These are phyloP conservation scores for Stichodactyla mertensii DNA, from an alignment of 64 coral and sea anemone genomes.

Conservation along the genomic window DNA sequence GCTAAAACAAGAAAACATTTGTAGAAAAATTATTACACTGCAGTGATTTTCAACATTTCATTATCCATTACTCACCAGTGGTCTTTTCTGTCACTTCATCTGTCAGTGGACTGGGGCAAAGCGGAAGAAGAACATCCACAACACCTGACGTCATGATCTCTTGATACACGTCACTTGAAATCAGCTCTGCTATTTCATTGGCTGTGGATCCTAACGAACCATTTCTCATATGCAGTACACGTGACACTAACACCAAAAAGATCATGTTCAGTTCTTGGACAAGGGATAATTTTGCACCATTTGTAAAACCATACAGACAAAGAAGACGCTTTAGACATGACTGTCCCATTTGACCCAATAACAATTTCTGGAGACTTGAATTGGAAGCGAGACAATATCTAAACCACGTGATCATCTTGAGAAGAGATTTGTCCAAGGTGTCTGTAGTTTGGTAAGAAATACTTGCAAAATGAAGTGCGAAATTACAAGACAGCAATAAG, in stretches of 20 bases:
- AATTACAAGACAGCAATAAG: neutral
- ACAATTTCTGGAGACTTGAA: neutral
- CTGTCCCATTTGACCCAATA: neutral
- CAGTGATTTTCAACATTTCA: too few species aligned
- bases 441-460: neutral
- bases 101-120: conserved; percentile 6
- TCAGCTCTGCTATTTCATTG: neutral
- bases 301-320: neutral
- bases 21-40: too few species aligned
- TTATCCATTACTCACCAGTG: neutral
- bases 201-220: neutral
- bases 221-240: conserved; percentile 17
- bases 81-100: neutral
- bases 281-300: neutral
- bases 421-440: neutral
- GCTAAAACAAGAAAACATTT: neutral
- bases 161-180: conserved; percentile 10
- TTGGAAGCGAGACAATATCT: neutral
- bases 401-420: conserved; percentile 16
- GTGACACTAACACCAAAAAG: conserved; percentile 26
- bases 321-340: neutral
- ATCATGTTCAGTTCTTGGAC: conserved; percentile 25
- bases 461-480: neutral
- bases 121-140: conserved; percentile 19
- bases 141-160: conserved; percentile 15